Evolutionary conservation across 2,797 vertebrate species (phyloP), one percentile per base, ranked within the genome.

Genomic region (Siniperca undulata): DNA sequence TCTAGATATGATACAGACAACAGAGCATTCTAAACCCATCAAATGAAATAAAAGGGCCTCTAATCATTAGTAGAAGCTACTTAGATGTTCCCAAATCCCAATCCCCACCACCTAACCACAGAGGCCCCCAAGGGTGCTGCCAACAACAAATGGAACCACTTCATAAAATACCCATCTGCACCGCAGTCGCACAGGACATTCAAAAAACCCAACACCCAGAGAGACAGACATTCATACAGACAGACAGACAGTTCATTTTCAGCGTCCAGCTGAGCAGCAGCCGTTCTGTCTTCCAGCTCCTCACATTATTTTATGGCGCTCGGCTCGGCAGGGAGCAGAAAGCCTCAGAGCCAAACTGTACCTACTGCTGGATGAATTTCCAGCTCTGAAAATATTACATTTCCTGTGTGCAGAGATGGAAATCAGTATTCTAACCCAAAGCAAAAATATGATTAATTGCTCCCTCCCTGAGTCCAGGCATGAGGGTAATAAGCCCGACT

Each of bases 391-490:
- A 90, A 92, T 92, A 93, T 92, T 90, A 91, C 89, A 87, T 88
- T 92, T 91, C 90, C 85, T 91, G 80, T 85, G 91, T 69, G 84
- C 89, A 44, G 88, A 94, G 90, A 94, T 94, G 91, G 90, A 91
- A 94, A 95, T 95, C 92, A 92, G 93, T 92, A 93, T 94, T 95
- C 91, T 94, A 92, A 95, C 94, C 94, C 88, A 89, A 90, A 96
- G 94, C 92, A 90, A 93, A 94, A 94, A 92, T 89, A 93, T 93
- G 94, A 95, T 95, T 94, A 95, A 95, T 95, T 94, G 90, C 94
- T 89, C 80, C 66, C 80, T 70, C 77, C 84, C 91, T 70, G 78
- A 86, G 92, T 93, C 88, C 88, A 93, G 90, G 90, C 91, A 19
- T 77, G 86, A 86, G 86, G 90, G 88, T 94, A 95, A 95, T 93